These are phyloP conservation scores for Ochropleura leucogaster DNA, from an alignment of 2,888 invertebrate genomes.

Conservation along the genomic window DNA sequence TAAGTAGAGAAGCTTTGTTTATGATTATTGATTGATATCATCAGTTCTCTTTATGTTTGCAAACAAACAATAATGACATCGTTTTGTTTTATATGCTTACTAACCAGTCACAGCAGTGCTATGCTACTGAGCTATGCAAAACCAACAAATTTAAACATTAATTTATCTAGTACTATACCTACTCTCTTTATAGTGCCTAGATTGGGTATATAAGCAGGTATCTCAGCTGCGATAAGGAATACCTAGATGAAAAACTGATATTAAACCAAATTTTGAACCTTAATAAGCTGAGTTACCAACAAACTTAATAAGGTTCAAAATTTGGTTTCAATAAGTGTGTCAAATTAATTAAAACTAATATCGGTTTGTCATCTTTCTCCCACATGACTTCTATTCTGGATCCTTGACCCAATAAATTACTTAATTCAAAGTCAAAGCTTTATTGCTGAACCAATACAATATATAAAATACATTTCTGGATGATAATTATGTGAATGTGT, in stretches of 20 bases:
- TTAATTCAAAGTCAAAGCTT: too few relatives aligned
- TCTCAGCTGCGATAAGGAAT: too few relatives aligned
- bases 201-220: too few relatives aligned
- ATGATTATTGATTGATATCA: conserved; percentile 8
- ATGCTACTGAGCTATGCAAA: conserved; percentile 16
- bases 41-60: conserved; percentile 16
- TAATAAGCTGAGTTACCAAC: background rate
- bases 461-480: too few relatives aligned
- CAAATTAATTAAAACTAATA: background rate
- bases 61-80: conserved; percentile 32
- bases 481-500: too few relatives aligned
- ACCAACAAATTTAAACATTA: background rate
- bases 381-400: background rate
- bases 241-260: too few relatives aligned
- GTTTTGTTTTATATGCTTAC: conserved; percentile 25
- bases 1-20: conserved; percentile 15
- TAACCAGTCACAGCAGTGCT: conserved; percentile 39
- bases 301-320: background rate
- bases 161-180: background rate
- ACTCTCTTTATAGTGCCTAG: background rate
- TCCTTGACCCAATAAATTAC: background rate
- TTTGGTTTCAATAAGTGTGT: background rate
- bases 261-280: too few relatives aligned
- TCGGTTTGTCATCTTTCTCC: background rate
- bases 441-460: too few relatives aligned